Base-by-base conservation (phyloP, 2,888 invertebrate species). In the Biston betularia region DNA sequence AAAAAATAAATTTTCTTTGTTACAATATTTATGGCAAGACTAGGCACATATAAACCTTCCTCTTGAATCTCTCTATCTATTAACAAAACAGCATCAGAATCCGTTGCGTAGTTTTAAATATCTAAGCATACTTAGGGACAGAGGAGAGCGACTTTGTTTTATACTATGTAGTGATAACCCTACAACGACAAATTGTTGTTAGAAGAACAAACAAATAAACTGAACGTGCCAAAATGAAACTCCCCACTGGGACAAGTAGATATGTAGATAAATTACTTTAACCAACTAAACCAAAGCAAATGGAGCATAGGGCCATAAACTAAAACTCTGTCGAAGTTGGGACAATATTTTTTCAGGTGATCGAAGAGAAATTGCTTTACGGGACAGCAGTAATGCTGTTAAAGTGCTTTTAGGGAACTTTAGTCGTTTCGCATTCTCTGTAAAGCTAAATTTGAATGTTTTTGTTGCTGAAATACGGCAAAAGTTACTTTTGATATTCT, bases 321-420 rank as follows among this genome's bases (percentile, higher is more conserved):
- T 56, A 65, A 66, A 78, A 77, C 77, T 77, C 75, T 63, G 63
- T 69, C 71, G 74, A 73, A 78, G 68, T 75, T 69, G 66, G 76
- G 78, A 73, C 69, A 72, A 73, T 77, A 70, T 76, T 73, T 75
- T 75, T 79, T 73, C 70, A 71, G 68, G 72, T 68, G 63, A 66
- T 72, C 69, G 63, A 70, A 65, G 59, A 68, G 71, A 72, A 74
- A 72, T 65, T 62, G 68, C 62, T 70, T 63, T 54, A 52, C 66
- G 57, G 52, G 48, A 52, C 38, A 54, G 33, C 5, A 40, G 58
- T 49, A 58, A 58, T 58, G 58, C 33, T 58, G 48, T 35, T 48
- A 33, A 49, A 58, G 49, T 42, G 58, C 49, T 58, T 42, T 42
- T 42, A 40, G 15, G 33, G 42, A 54, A 54, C 42, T 54, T 54